Percentiles rank a stretch among this genome's conserved stretches.
phyloP scores from a whole-genome alignment of 2,797 vertebrate genomes.

The Spea hammondii region DNA sequence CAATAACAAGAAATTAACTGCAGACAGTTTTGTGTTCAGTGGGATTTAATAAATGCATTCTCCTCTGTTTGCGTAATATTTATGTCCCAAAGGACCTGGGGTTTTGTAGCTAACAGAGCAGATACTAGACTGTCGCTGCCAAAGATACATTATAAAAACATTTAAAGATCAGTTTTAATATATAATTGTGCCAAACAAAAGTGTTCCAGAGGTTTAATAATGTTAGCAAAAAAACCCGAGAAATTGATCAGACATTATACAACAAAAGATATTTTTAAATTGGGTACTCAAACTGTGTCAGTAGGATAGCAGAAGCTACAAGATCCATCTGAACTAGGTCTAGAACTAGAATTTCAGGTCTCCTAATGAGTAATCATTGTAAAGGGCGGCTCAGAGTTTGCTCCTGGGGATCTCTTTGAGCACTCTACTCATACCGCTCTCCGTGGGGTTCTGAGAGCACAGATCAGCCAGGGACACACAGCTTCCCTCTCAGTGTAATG shows the following conservation, averaged over 20 bases:
- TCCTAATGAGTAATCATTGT: background rate
- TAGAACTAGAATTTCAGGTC: background rate
- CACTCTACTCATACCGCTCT: background rate
- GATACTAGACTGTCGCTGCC: background rate
- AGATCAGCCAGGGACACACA: background rate
- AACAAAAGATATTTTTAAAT: slow-evolving; percentile 2
- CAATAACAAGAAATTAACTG: background rate
- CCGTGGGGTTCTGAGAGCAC: background rate
- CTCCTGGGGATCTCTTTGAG: background rate
- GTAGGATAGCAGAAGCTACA: background rate
- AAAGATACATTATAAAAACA: background rate
- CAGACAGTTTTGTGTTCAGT: background rate
- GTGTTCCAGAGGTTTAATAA: background rate
- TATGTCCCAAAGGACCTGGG: background rate
- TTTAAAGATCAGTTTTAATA: background rate
- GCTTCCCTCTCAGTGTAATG: background rate
- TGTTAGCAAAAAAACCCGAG: background rate
- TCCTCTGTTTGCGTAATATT: background rate
- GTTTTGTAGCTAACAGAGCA: background rate
- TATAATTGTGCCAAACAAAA: background rate
- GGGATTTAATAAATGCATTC: background rate
- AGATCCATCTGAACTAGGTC: background rate
- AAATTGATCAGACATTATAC: background rate
- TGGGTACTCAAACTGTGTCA: background rate
- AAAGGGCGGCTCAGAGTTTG: background rate